These are phyloP conservation scores for Steinernema hermaphroditum DNA, from an alignment of 2,888 invertebrate genomes.

Conservation along the genomic window DNA sequence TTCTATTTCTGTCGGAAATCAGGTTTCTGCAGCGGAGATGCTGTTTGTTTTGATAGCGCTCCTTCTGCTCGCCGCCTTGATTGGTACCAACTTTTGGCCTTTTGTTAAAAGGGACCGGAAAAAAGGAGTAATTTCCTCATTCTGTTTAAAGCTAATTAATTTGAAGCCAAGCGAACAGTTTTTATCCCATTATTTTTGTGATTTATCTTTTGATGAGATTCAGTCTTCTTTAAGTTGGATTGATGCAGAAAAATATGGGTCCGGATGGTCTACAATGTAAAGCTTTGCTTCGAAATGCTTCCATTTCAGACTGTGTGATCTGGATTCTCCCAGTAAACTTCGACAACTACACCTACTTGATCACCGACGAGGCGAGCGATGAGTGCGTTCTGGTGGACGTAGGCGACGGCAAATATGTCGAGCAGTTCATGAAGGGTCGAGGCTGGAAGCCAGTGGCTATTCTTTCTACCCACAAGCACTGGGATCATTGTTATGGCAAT, in stretches of 20 bases:
- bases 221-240: not conserved
- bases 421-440: slow-evolving; percentile 16
- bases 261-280: no score
- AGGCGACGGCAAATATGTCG: slow-evolving; percentile 1
- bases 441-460: slow-evolving; percentile 8
- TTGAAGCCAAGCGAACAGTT: no score
- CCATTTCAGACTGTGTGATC: slow-evolving; percentile 19
- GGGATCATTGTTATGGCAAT: slow-evolving; percentile 12
- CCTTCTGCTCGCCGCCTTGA: no score
- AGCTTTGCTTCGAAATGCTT: no score
- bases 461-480: slow-evolving; percentile 4
- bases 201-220: not conserved
- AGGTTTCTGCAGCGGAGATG: not conserved
- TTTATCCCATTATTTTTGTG: no score
- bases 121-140: no score
- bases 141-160: no score
- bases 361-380: slow-evolving; percentile 10
- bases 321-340: slow-evolving; percentile 17
- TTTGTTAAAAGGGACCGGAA: no score
- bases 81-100: no score
- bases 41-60: no score
- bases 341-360: slow-evolving; percentile 22
- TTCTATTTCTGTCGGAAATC: not conserved
- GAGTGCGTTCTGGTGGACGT: slow-evolving; percentile 23
- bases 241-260: no score